Base-by-base conservation (phyloP, 2,797 vertebrate genomes). In the Scomberomorus guttatus region DNA sequence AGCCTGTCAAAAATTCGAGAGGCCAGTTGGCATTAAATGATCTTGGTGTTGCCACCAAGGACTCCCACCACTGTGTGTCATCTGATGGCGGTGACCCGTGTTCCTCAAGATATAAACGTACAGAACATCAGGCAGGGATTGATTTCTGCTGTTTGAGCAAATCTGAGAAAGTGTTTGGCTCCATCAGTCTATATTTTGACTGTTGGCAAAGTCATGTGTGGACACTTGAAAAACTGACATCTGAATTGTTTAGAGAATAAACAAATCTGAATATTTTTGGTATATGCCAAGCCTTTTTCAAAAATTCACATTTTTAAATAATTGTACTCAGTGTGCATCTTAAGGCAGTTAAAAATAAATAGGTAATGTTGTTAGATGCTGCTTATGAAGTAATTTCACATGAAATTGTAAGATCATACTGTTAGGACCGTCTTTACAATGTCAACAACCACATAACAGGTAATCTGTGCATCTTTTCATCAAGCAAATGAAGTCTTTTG, bases 221-320 rank as follows among this genome's bases (percentile, higher is more conserved):
- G 55, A 25, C 42, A 54, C 44, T 32, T 62, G 14, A 50, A 62
- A 70, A 70, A 77, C 77, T 29, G 51, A 62, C 58, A 75, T 37
- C 25, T 17, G 42, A 64, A 58, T 44, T n/a, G 65, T 66, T 77
- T 61, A 37, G 8, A 73, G 46, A 88, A 81, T 69, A 75, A 24
- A 84, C 66, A 55, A 77, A 66, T 51, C 50, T 37, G 4, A 57
- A 32, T 52, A 58, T 63, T 29, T 77, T 22, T 73, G 3, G 48
- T 72, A 27, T 9, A 34, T 6, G 34, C 52, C 67, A 39, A 22
- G 42, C 8, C 18, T 46, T 64, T 65, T 46, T 46, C 39, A 24
- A 81, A 76, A 77, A 71, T 56, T 27, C 58, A 55, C 2, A 1
- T 44, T 32, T 37, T 39, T 52, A 60, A 71, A 64, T 68, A 72